Evolutionary conservation across 2,888 invertebrate species (phyloP).

Genomic region (Drosophila aldrichi): DNA sequence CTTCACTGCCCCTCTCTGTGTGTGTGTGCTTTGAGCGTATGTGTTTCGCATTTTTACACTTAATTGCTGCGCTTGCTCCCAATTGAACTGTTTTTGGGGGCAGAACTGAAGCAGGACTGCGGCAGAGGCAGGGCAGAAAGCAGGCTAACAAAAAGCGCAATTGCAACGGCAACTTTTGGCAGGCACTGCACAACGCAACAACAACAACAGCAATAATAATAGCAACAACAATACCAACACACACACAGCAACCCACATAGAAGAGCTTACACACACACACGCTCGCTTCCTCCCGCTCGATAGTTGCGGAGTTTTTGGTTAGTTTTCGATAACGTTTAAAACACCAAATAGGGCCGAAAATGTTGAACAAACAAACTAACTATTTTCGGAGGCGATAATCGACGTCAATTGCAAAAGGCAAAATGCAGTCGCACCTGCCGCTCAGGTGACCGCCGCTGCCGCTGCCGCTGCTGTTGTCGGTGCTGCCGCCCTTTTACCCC

Average conservation of each 20-base stretch:
- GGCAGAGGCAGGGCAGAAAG: neutral
- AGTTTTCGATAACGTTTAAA: slow-evolving; percentile 81
- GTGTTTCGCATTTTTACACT: slow-evolving; percentile 82
- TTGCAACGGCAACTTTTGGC: slow-evolving; percentile 66
- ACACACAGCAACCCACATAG: slow-evolving; percentile 10
- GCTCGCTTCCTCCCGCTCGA: slow-evolving; percentile 40
- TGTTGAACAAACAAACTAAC: slow-evolving; percentile 74
- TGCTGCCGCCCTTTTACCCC: neutral
- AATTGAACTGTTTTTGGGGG: slow-evolving; percentile 66
- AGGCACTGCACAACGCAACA: slow-evolving; percentile 24
- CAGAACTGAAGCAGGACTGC: neutral
- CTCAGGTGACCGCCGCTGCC: neutral
- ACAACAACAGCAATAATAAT: no score
- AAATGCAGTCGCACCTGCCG: slow-evolving; percentile 25
- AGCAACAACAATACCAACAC: slow-evolving; percentile 21
- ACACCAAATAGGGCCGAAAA: slow-evolving; percentile 66
- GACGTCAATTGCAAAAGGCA: slow-evolving; percentile 70
- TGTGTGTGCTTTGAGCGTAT: slow-evolving; percentile 71
- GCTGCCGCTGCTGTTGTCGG: neutral
- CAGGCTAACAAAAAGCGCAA: slow-evolving; percentile 70
- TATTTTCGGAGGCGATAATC: slow-evolving; percentile 75
- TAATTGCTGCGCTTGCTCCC: slow-evolving; percentile 77
- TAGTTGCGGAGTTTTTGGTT: slow-evolving; percentile 74
- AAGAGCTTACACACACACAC: slow-evolving; percentile 50
- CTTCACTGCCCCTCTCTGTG: slow-evolving; percentile 5